Evolutionary conservation across 2,888 invertebrate species (phyloP), one percentile per base, ranked within the genome.

Genomic region (Dasysyrphus albostriatus): DNA sequence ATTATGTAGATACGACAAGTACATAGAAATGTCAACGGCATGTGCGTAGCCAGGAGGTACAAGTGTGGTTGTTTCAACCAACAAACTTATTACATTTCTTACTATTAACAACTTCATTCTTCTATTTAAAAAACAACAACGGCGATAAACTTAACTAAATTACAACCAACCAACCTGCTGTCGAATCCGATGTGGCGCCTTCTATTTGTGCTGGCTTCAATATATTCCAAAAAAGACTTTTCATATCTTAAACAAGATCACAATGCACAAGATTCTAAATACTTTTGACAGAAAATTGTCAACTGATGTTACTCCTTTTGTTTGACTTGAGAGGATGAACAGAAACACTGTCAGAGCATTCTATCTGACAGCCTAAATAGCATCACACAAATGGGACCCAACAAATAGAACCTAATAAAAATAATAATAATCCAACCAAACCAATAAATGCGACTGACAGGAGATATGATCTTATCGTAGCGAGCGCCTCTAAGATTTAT

Each of bases 381-480:
- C 73, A 77, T 85, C 81, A 85, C 70, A 59, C 76, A 73, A 77
- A 82, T 85, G 61, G 73, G 81, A 81, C 77, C 77, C 77, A 70
- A 85, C 82, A 82, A 77, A 76, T 63, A 69, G 72, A 77, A 73
- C 49, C 82, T 39, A 77, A 74, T 77, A 69, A 84, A 78, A 82
- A 69, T 47, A 69, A 82, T 74, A 78, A 73, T 82, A 82, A 77
- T 77, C 61, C 69, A 51, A 63, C 56, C 49, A 63, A 77, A 69
- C 73, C 74, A 82, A 85, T 85, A 85, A 82, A 63, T 69, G 82
- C 69, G 74, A 77, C 67, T 1, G 47, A 14, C 19, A 44, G 16
- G 34, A 37, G 19, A 67, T 37, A 74, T 74, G 85, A 85, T 85
- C 47, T 85, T 85, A 85, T 82, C 85, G 69, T 10, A 39, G 32